These are phyloP conservation scores for Vanessa atalanta DNA, from an alignment of 1,140 invertebrate species.

Conservation along the genomic window DNA sequence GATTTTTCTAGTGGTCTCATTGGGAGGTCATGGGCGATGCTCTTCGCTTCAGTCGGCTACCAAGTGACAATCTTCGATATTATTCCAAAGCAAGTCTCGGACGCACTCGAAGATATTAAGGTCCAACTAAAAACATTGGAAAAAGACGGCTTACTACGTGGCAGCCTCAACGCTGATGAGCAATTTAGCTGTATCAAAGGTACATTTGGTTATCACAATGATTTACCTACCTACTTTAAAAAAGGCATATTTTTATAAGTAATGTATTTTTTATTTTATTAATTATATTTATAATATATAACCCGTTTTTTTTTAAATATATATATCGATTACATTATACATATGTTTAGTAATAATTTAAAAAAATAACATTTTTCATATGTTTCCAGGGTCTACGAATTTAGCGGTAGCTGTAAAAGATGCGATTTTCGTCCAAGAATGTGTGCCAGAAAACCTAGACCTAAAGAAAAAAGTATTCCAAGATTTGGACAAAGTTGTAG, in stretches of 20 bases:
- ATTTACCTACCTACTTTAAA: too few relatives aligned
- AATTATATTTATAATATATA: too few relatives aligned
- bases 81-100: constrained; percentile 86
- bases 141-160: constrained; percentile 86
- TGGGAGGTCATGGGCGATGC: constrained; percentile 96
- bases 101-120: constrained; percentile 88
- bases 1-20: constrained; percentile 90
- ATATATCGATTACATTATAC: too few relatives aligned
- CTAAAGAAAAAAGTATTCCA: constrained; percentile 91
- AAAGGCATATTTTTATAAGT: too few relatives aligned
- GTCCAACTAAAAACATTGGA: constrained; percentile 88
- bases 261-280: too few relatives aligned
- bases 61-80: constrained; percentile 93
- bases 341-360: not conserved
- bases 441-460: constrained; percentile 93
- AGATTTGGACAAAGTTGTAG: constrained; percentile 88
- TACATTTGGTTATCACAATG: constrained; percentile 55
- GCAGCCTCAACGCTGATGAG: constrained; percentile 85
- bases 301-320: too few relatives aligned
- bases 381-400: constrained; percentile 83
- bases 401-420: constrained; percentile 85
- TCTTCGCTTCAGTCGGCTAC: constrained; percentile 96
- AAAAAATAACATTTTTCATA: not conserved
- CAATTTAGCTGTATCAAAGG: constrained; percentile 91
- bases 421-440: constrained; percentile 92